Conservation (phyloP, 2,797 vertebrate genomes). For the Mionectes olivaceus region DNA sequence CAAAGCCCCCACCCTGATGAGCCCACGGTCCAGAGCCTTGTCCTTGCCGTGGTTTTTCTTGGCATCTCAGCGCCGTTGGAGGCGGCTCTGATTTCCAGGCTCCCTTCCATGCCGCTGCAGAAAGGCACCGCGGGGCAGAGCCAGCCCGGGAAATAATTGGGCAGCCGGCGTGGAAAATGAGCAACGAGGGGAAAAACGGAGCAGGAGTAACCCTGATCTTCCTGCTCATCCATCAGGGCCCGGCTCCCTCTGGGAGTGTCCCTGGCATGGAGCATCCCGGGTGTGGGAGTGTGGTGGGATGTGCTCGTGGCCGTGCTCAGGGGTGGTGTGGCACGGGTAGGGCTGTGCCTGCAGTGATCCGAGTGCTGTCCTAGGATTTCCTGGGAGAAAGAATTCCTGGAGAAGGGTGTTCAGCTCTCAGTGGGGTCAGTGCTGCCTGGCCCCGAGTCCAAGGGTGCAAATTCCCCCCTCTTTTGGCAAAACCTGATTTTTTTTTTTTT, state of each 20-base stretch:
- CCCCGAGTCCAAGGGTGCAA: accelerated
- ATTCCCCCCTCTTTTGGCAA: background rate
- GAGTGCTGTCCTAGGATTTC: background rate
- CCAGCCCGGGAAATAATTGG: background rate
- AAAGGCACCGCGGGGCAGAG: background rate
- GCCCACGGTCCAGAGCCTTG: background rate
- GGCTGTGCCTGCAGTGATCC: background rate
- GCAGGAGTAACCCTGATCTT: background rate
- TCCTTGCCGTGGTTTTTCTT: background rate
- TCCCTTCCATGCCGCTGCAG: background rate
- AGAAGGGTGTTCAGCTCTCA: background rate
- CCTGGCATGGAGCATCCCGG: background rate
- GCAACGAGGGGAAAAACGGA: background rate
- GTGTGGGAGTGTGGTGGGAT: background rate
- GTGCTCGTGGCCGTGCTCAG: accelerated
- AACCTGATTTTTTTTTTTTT: background rate
- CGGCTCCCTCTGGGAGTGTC: accelerated
- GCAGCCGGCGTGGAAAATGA: background rate
- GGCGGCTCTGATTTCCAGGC: background rate
- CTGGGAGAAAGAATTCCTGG: background rate
- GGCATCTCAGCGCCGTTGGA: background rate
- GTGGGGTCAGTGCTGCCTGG: background rate
- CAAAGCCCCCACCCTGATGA: background rate
- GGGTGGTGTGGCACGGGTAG: accelerated
- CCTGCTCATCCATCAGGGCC: accelerated